Percentiles rank a stretch among this genome's conserved stretches.
phyloP scores from a whole-genome alignment of 2,113 vertebrate genomes.

The Carassius carassius region DNA sequence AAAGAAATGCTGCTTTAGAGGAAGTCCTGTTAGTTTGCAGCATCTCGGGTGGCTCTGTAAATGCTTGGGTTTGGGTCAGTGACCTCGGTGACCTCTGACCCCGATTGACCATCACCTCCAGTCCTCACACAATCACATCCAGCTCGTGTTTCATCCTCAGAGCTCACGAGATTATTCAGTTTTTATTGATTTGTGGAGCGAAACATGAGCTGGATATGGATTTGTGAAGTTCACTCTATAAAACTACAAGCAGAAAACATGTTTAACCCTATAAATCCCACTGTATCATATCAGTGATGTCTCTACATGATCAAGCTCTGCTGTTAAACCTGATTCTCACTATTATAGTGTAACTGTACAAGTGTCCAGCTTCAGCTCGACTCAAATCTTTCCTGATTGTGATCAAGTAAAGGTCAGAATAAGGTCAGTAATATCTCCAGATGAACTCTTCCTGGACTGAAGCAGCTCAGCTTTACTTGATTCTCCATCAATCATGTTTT shows the following conservation, averaged over 20 bases:
- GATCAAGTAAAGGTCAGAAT: too few species aligned
- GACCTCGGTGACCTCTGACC: conserved; percentile 25
- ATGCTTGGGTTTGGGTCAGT: background rate
- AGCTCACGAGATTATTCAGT: background rate
- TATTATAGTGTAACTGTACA: too few species aligned
- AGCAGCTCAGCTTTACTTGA: too few species aligned
- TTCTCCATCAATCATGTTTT: too few species aligned
- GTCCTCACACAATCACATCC: background rate
- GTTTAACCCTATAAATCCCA: background rate
- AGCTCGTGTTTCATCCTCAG: background rate
- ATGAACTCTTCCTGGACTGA: too few species aligned
- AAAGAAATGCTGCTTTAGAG: background rate
- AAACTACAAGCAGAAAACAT: background rate
- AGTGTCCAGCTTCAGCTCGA: too few species aligned
- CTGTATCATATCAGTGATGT: too few species aligned
- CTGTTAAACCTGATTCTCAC: background rate
- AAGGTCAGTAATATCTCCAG: too few species aligned
- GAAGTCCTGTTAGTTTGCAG: conserved; percentile 16
- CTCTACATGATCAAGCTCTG: background rate
- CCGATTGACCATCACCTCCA: background rate
- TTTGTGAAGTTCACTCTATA: background rate
- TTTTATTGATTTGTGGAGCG: conserved; percentile 39
- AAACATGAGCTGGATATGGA: background rate
- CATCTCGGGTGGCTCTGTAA: too few species aligned
- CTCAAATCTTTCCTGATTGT: too few species aligned